These are phyloP conservation scores for Platycheirus albimanus DNA, from an alignment of 2,888 invertebrate species.

Conservation along the genomic window DNA sequence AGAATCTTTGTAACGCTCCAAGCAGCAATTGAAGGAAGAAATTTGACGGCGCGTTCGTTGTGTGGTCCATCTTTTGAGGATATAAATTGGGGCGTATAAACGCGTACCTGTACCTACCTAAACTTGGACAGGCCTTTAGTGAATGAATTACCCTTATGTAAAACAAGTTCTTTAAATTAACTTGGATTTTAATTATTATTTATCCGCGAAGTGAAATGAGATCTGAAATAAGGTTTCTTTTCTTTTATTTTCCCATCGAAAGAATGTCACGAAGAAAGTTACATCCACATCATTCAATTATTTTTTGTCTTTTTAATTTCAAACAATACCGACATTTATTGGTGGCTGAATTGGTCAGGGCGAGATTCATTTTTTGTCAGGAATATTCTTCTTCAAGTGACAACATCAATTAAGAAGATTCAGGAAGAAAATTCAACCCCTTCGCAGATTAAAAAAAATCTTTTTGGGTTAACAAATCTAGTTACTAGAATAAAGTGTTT, in stretches of 20 bases:
- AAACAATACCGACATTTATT: neutral
- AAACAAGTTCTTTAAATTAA: slow-evolving; percentile 58
- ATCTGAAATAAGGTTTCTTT: slow-evolving; percentile 28
- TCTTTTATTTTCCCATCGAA: slow-evolving; percentile 1
- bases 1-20: neutral
- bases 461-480: no score
- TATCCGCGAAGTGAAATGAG: slow-evolving; percentile 30
- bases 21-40: neutral
- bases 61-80: slow-evolving; percentile 46
- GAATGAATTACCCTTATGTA: slow-evolving; percentile 41
- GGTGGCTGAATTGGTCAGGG: no score
- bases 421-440: no score
- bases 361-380: no score
- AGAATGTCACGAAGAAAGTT: slow-evolving; percentile 52
- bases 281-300: neutral
- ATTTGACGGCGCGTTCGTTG: slow-evolving; percentile 32
- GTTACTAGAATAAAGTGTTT: no score
- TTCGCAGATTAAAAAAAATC: no score
- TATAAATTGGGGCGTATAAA: slow-evolving; percentile 62
- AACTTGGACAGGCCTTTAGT: slow-evolving; percentile 28
- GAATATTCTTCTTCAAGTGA: no score
- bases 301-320: neutral
- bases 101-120: no score
- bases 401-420: no score
- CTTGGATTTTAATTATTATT: slow-evolving; percentile 39